These are phyloP conservation scores for Xestia c-nigrum DNA, from an alignment of 2,888 invertebrate genomes.

Conservation along the genomic window DNA sequence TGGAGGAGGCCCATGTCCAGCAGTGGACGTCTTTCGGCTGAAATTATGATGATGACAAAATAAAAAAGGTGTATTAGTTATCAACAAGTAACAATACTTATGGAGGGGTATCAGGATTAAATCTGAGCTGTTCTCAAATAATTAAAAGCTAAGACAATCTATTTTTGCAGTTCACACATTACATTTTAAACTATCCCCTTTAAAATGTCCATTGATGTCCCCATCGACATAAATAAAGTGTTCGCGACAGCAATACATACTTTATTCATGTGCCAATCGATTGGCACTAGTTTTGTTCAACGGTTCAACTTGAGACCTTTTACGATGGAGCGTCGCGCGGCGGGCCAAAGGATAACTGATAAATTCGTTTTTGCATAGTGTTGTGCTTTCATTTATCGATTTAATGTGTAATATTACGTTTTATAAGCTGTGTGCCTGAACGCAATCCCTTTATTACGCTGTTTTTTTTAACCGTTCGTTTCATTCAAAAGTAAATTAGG, in stretches of 20 bases:
- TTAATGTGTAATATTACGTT: neutral
- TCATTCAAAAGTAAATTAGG: neutral
- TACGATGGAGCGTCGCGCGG: conserved; percentile 24
- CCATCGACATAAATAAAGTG: conserved; percentile 49
- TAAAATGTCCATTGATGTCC: conserved; percentile 50
- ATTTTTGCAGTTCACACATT: conserved; percentile 28
- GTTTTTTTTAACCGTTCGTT: neutral
- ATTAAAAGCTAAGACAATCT: neutral
- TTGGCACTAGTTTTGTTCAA: conserved; percentile 56
- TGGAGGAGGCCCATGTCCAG: no score
- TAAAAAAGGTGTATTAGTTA: no score
- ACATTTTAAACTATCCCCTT: conserved; percentile 35
- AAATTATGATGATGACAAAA: no score
- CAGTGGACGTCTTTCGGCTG: no score
- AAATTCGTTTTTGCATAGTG: conserved; percentile 45
- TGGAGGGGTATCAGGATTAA: no score
- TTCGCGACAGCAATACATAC: conserved; percentile 38
- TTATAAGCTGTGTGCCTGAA: neutral
- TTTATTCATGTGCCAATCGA: conserved; percentile 58
- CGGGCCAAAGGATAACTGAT: conserved; percentile 52
- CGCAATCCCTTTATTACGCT: neutral
- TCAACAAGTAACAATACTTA: no score
- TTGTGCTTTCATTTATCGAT: conserved; percentile 32
- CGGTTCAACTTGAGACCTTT: conserved; percentile 46
- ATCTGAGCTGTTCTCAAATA: neutral